phyloP scores from a whole-genome alignment of 2,797 vertebrate species.

The Serranus cabrilla region DNA sequence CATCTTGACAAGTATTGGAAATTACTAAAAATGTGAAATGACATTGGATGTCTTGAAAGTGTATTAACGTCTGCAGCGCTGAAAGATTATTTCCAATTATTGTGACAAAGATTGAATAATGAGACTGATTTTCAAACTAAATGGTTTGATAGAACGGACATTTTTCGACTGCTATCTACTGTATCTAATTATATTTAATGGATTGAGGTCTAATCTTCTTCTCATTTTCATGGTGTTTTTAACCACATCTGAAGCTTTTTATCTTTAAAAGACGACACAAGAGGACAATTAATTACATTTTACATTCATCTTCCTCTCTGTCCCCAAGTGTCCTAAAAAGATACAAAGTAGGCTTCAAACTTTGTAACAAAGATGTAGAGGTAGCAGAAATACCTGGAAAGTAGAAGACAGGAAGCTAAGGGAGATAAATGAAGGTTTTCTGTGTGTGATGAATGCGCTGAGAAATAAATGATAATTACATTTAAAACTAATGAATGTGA shows the following conservation, averaged over 20 bases:
- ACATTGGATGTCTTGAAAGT: not conserved
- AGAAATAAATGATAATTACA: not conserved
- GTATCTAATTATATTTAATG: not conserved
- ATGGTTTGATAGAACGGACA: not conserved
- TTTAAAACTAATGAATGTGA: slow-evolving; percentile 5
- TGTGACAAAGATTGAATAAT: not conserved
- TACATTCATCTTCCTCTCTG: not conserved
- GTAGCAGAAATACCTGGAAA: not conserved
- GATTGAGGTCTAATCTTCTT: slow-evolving; percentile 12
- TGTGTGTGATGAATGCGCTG: not conserved
- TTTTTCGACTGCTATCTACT: not conserved
- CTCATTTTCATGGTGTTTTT: slow-evolving; percentile 3
- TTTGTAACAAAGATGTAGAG: not conserved
- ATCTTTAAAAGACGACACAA: not conserved
- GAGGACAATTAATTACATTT: not conserved
- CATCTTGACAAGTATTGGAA: slow-evolving; percentile 5
- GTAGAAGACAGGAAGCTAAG: not conserved
- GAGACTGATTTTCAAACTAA: not conserved
- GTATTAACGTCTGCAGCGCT: not conserved
- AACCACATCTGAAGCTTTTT: not conserved
- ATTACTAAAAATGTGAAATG: not conserved
- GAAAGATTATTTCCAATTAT: slow-evolving; percentile 7
- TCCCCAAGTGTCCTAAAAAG: not conserved
- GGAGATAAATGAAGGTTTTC: too few relatives aligned
- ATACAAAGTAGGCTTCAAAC: not conserved